Evolutionary conservation across 1,140 invertebrate species (phyloP), one percentile per base, ranked within the genome.

Genomic region (Caenorhabditis tropicalis): DNA sequence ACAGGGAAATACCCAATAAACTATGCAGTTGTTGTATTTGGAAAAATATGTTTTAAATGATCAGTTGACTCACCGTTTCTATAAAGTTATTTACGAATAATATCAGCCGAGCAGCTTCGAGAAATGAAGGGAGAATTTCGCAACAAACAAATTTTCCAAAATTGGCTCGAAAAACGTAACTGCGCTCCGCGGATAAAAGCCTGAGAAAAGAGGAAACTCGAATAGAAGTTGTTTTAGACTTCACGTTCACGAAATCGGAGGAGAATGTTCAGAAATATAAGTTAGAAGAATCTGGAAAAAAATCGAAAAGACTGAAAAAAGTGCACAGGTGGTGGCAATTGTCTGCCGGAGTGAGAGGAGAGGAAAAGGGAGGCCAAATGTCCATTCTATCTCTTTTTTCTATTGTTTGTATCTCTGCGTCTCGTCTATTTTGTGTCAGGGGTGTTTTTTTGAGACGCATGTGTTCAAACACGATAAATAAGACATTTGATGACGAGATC

Each of bases 341-440:
- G 65, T 74, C 65, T 74, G 36, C 36, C 65, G 65, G 21, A 10
- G 65, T 43, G 29, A 24, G 9, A 24, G 29, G 36, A 10, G 29
- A 7, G 9, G 29, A 19, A 9, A 21, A 43, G 65, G 36, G 65
- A 74, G 65, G 36, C 65, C 36, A 74, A 74, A 74, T 74, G 65
- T 74, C 65, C 65, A 74, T 39, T 74, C 36, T 74, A 74, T 74
- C 65, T 74, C 58, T 74, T 43, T 65, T 56, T 43, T 74, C 36
- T 21, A 6, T 74, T 74, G 65, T 74, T 74, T 43, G 9, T 24
- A 24, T 74, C 65, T 74, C 65, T 74, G 65, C 65, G 65, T 74
- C 65, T 46, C 9, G 19, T 24, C 21, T 10, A 74, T 43, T 74
- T 46, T 7, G 0, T n/a, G 65, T 74, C 65, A 74, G 65, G 24